Base-by-base conservation (phyloP, 2,888 invertebrate species). In the Coremacera marginata region DNA sequence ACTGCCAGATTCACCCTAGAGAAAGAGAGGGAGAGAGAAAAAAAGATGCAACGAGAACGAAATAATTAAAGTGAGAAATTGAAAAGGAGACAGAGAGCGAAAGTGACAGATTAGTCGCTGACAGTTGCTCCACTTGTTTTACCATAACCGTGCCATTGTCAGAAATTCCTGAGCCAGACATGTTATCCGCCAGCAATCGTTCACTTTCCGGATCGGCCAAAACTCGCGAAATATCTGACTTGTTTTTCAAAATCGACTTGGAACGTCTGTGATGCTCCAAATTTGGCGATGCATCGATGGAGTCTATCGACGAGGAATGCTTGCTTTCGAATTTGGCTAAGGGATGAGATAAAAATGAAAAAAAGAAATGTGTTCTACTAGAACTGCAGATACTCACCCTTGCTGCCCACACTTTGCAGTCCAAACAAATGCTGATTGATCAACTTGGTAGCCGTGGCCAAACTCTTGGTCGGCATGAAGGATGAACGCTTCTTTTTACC, bases 341-440 rank as follows among this genome's bases (percentile, higher is more conserved):
- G 81, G 75, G 14, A 68, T 34, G 5, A n/a, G 19, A 9, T n/a
- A 62, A 52, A 34, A 3, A 34, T 65, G 8, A 27, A 27, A 11
- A 52, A 3, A 22, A 76, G 34, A 31, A 8, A 7, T 4, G 4
- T 37, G 37, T 37, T 37, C 7, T 37, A 31, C 31, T 7, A 8
- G 7, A 7, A 8, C 25, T 22, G 37, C 0, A 19, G 8, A 7
- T 44, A 34, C 52, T 81, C 77, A 90, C 89, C 89, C 86, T 88
- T 90, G 75, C 88, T 84, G 81, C 88, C 88, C 71, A 87, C 84
- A 84, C 91, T 92, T 84, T 92, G 92, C 79, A 92, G 90, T 81
- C 94, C 93, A 88, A 94, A 93, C 82, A 94, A 90, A 90, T 94
- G 94, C 86, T 94, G 94, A 90, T 94, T 94, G 86, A 94, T 93